These are phyloP conservation scores for Dolichallabes microphthalmus DNA, from an alignment of 2,113 vertebrate genomes.

Conservation along the genomic window DNA sequence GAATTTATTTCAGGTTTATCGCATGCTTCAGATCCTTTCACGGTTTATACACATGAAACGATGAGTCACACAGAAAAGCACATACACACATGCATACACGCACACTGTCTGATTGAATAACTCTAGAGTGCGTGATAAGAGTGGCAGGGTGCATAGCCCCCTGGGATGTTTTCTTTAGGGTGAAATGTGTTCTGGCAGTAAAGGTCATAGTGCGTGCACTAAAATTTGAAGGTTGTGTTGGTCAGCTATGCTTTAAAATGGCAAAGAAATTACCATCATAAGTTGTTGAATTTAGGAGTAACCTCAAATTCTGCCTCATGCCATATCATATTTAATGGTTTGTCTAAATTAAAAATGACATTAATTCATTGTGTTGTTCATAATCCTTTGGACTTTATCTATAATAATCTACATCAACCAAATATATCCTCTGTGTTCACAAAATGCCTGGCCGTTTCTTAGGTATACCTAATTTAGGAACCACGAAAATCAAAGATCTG, in stretches of 20 bases:
- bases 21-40: background rate
- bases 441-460: background rate
- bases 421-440: background rate
- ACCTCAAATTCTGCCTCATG: background rate
- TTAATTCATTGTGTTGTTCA: background rate
- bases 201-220: conserved; percentile 35
- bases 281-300: background rate
- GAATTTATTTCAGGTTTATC: conserved; percentile 15
- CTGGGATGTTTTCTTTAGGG: conserved; percentile 31
- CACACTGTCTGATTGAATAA: conserved; percentile 4
- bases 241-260: background rate
- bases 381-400: background rate
- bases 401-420: background rate
- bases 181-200: conserved; percentile 31
- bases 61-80: background rate
- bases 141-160: background rate
- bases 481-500: background rate
- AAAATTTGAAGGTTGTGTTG: conserved; percentile 15
- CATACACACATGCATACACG: background rate
- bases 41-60: background rate
- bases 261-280: background rate
- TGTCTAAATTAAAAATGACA: background rate
- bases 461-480: background rate
- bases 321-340: background rate
- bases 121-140: conserved; percentile 5